Evolutionary conservation across 2,888 invertebrate species (phyloP).

Genomic region (Frankliniella fusca): DNA sequence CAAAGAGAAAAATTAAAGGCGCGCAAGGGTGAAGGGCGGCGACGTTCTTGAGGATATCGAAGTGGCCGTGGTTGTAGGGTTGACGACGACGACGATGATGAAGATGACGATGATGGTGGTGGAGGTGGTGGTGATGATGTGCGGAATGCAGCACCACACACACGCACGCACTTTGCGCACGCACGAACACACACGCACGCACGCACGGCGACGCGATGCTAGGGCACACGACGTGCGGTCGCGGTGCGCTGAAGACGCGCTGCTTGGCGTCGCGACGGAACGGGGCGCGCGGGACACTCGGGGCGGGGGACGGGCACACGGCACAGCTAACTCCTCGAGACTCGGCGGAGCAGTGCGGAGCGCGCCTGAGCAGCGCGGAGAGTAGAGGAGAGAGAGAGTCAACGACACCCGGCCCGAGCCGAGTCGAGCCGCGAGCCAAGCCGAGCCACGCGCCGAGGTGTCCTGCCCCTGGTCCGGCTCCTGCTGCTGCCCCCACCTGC

Average conservation of each 20-base stretch:
- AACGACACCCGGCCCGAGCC: background rate
- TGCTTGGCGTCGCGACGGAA: background rate
- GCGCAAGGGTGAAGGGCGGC: too few species aligned
- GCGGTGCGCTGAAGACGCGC: too few species aligned
- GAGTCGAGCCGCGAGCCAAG: background rate
- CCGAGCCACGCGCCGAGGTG: background rate
- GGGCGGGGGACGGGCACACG: background rate
- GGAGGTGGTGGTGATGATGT: too few species aligned
- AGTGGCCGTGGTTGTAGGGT: too few species aligned
- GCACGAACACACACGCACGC: background rate
- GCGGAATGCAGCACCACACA: background rate
- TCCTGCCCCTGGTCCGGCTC: background rate
- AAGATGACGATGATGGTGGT: too few species aligned
- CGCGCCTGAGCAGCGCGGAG: background rate
- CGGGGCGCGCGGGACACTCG: background rate
- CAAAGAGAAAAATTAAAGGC: too few species aligned
- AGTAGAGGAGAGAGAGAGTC: background rate
- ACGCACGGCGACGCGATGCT: background rate
- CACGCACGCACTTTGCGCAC: too few species aligned
- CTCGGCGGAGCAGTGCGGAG: background rate
- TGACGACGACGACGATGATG: too few species aligned
- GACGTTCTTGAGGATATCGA: too few species aligned
- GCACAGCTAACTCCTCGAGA: too few species aligned
- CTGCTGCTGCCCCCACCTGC: background rate
- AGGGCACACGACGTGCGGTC: too few species aligned